A percentile compares a stretch with the other conserved stretches of the same genome.
Evolutionary conservation across 1,140 invertebrate species (phyloP).

Genomic region (Monochamus saltuarius): DNA sequence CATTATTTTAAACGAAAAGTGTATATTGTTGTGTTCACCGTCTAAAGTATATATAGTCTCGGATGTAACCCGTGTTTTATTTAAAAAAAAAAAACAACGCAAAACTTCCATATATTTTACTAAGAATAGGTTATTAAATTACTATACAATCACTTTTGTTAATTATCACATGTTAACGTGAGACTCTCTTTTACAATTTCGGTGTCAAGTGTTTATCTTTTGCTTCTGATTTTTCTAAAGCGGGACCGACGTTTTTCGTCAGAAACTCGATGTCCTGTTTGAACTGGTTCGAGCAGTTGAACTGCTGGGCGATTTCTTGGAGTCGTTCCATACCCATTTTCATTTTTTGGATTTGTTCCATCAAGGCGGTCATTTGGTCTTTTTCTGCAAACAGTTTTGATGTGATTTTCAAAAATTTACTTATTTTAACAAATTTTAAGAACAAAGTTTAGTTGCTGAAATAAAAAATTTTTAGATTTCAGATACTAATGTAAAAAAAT

Average conservation of each 20-base stretch:
- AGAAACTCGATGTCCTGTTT: slow-evolving; percentile 34
- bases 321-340: slow-evolving; percentile 35
- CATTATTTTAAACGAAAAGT: slow-evolving; percentile 12
- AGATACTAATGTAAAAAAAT: no score
- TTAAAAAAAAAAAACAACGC: no score
- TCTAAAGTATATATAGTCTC: no score
- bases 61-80: no score
- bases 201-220: slow-evolving; percentile 9
- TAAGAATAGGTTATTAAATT: no score
- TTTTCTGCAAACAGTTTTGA: slow-evolving; percentile 10
- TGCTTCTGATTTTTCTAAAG: slow-evolving; percentile 12
- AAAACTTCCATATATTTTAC: no score
- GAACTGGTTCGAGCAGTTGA: slow-evolving; percentile 35
- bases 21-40: slow-evolving; percentile 19
- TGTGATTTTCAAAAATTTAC: neutral
- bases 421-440: no score
- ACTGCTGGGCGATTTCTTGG: slow-evolving; percentile 34
- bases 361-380: slow-evolving; percentile 26
- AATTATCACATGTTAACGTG: no score
- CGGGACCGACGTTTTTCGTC: slow-evolving; percentile 27
- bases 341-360: slow-evolving; percentile 38
- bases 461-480: no score
- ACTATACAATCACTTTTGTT: no score
- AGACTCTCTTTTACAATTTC: neutral
- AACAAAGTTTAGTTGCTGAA: no score